Evolutionary conservation across 2,888 invertebrate genomes (phyloP).

Genomic region (Amphipoea lucens): DNA sequence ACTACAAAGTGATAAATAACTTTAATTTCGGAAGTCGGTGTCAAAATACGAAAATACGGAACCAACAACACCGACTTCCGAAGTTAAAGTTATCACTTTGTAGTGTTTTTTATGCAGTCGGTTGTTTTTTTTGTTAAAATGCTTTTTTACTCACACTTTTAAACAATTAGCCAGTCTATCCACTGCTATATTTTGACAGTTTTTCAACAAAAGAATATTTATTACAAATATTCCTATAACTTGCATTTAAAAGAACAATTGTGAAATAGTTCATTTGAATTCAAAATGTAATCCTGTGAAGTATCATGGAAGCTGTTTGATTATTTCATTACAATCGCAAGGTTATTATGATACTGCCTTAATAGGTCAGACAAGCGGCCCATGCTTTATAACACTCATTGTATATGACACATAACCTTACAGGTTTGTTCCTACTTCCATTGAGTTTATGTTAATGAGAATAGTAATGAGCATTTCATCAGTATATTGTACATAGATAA

Average conservation of each 20-base stretch:
- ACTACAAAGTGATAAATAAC: too few species aligned
- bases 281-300: conserved; percentile 3
- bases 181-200: background rate
- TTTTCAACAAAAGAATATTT: background rate
- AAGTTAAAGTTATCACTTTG: too few species aligned
- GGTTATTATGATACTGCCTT: conserved; percentile 16
- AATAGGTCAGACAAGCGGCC: background rate
- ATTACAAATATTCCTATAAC: background rate
- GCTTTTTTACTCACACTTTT: background rate
- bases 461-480: conserved; percentile 21
- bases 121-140: too few species aligned
- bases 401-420: conserved; percentile 28
- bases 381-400: background rate
- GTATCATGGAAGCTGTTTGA: background rate
- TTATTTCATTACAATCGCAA: conserved; percentile 9
- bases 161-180: background rate
- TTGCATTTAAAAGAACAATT: background rate
- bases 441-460: conserved; percentile 34
- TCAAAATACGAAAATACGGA: too few species aligned
- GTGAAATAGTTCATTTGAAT: background rate
- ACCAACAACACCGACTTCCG: too few species aligned
- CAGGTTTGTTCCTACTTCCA: conserved; percentile 23
- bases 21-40: too few species aligned
- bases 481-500: background rate
- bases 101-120: too few species aligned